Evolutionary conservation across 2,113 vertebrate species (phyloP), one percentile per base, ranked within the genome.

Genomic region (Paraplagusia blochii): DNA sequence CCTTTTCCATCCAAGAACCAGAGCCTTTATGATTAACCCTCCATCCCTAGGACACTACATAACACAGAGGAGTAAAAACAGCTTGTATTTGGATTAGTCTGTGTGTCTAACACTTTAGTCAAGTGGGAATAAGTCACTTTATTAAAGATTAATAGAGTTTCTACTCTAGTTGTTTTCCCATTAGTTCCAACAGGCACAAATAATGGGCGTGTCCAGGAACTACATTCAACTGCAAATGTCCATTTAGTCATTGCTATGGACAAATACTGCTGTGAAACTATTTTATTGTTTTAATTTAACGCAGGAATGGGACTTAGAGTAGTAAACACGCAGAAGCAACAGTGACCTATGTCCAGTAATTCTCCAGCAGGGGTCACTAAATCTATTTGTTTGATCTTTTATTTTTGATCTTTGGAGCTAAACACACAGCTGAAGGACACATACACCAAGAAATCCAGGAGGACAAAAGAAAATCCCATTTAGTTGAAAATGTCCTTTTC

Each of bases 21-120:
- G 66, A 59, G 58, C 44, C 40, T 56, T 67, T 81, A 70, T 88
- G 88, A 88, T 90, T 83, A 85, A 67, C 66, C 63, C 53, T 65
- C 47, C 65, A 59, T 73, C 59, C 74, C 74, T 62, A 50, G 77
- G 72, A 73, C 58, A 70, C 7, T 5, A 64, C 56, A 66, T 84
- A 74, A 81, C 78, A 72, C 66, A 56, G 66, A 64, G 62, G 72
- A 79, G 70, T 69, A 67, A 74, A 65, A 48, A 47, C 29, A 60
- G 55, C 63, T 72, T 66, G 72, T 49, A 72, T 53, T 67, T 72
- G 56, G 22, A 58, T 66, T 74, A 55, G 2, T 39, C 34, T 71
- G 40, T 66, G 33, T 74, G 71, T 56, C 69, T 71, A 63, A 58
- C 29, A n/a, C 43, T 52, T 54, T 17, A 11, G 53, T 74, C 36